Evolutionary conservation across 2,888 invertebrate genomes (phyloP).

Genomic region (Andrena flavipes): DNA sequence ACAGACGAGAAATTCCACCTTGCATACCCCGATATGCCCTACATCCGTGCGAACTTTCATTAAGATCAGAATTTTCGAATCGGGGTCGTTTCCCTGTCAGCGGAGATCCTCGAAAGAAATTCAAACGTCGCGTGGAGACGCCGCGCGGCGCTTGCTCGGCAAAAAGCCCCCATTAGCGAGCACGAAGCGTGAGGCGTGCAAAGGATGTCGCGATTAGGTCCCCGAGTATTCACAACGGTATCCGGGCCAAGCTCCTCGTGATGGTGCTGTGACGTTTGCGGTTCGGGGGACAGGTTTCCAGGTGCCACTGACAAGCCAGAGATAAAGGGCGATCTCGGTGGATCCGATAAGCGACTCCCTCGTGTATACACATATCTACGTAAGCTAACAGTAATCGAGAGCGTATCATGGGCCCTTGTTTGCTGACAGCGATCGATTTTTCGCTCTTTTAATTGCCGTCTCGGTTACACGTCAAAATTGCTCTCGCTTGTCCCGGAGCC

Average conservation of each 20-base stretch:
- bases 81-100: too few species aligned
- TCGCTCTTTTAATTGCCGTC: conserved; percentile 1
- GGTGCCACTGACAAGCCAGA: conserved; percentile 15
- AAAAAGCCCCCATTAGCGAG: too few species aligned
- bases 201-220: conserved; percentile 9
- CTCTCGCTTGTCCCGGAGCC: neutral
- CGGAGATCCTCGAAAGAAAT: neutral
- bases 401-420: neutral
- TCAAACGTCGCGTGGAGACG: neutral
- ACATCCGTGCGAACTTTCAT: too few species aligned
- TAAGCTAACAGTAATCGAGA: neutral
- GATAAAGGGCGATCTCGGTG: conserved; percentile 21
- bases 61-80: too few species aligned
- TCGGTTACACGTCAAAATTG: neutral
- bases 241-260: neutral
- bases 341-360: neutral
- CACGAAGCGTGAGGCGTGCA: too few species aligned
- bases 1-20: too few species aligned
- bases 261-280: neutral
- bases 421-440: neutral
- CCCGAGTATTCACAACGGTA: neutral
- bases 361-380: neutral
- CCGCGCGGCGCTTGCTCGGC: too few species aligned
- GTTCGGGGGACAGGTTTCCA: neutral
- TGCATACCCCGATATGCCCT: too few species aligned